phyloP scores from a whole-genome alignment of 2,888 invertebrate species.

The Muscina levida region DNA sequence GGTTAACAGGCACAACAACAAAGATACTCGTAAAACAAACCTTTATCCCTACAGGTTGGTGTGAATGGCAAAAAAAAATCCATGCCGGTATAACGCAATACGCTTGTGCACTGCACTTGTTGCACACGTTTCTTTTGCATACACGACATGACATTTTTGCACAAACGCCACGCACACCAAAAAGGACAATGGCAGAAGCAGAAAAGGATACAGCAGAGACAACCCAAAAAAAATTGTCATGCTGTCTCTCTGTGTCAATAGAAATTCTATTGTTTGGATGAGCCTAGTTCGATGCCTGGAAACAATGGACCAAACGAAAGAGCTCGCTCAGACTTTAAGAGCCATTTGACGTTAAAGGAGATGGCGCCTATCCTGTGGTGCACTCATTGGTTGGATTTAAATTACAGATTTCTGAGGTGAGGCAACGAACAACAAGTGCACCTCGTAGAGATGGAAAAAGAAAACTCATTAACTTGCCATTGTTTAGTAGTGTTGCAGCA shows the following conservation, averaged over 20 bases:
- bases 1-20: background rate
- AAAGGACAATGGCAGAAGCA: background rate
- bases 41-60: conserved; percentile 35
- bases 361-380: conserved; percentile 64
- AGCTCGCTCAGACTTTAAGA: conserved; percentile 32
- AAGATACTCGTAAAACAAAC: background rate
- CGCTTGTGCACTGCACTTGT: conserved; percentile 44
- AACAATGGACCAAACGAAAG: too few species aligned
- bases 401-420: conserved; percentile 40
- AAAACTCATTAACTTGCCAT: conserved; percentile 44
- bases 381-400: conserved; percentile 59
- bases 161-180: conserved; percentile 4
- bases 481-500: conserved; percentile 27
- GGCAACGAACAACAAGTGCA: conserved; percentile 41
- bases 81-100: conserved; percentile 34
- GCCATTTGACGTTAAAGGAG: conserved; percentile 56
- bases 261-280: conserved; percentile 52
- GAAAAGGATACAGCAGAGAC: conserved; percentile 14
- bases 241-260: conserved; percentile 53
- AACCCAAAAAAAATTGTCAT: conserved; percentile 39
- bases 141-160: conserved; percentile 43
- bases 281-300: background rate
- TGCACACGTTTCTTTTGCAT: conserved; percentile 35
- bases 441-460: conserved; percentile 14
- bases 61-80: conserved; percentile 47